These are phyloP conservation scores for Pseudorhombus dupliciocellatus DNA, from an alignment of 2,113 vertebrate species.

Conservation along the genomic window DNA sequence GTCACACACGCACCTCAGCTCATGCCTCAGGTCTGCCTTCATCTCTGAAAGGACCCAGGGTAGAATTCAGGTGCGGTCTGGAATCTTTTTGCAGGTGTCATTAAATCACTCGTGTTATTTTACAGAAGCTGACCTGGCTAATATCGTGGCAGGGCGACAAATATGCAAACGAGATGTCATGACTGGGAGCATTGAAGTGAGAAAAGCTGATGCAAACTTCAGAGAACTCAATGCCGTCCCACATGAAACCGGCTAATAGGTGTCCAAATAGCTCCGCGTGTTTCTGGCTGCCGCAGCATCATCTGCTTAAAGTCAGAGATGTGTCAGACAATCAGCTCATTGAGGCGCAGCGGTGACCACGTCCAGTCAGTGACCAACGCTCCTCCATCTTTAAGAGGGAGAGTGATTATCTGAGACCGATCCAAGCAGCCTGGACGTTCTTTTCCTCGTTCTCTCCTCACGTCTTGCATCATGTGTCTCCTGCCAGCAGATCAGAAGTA, in stretches of 20 bases:
- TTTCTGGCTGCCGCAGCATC: not conserved
- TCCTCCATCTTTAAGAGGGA: no score
- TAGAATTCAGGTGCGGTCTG: not conserved
- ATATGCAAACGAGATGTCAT: constrained; percentile 6
- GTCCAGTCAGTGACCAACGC: not conserved
- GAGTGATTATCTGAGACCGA: no score
- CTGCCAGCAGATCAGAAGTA: no score
- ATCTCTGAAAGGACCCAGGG: not conserved
- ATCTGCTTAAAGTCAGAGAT: not conserved
- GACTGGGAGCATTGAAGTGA: constrained; percentile 6
- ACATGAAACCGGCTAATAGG: not conserved
- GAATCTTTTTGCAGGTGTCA: not conserved
- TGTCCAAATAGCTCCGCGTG: not conserved
- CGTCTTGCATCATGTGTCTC: no score
- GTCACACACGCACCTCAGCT: constrained; percentile 57
- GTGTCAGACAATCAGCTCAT: not conserved
- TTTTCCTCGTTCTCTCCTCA: no score
- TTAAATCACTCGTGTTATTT: not conserved
- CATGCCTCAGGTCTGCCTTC: constrained; percentile 23
- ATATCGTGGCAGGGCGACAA: constrained; percentile 5
- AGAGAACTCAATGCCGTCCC: not conserved
- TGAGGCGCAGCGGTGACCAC: not conserved
- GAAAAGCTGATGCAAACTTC: not conserved
- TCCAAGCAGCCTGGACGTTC: no score
- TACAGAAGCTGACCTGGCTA: not conserved